phyloP scores from a whole-genome alignment of 2,888 invertebrate genomes.

The Rhingia rostrata region DNA sequence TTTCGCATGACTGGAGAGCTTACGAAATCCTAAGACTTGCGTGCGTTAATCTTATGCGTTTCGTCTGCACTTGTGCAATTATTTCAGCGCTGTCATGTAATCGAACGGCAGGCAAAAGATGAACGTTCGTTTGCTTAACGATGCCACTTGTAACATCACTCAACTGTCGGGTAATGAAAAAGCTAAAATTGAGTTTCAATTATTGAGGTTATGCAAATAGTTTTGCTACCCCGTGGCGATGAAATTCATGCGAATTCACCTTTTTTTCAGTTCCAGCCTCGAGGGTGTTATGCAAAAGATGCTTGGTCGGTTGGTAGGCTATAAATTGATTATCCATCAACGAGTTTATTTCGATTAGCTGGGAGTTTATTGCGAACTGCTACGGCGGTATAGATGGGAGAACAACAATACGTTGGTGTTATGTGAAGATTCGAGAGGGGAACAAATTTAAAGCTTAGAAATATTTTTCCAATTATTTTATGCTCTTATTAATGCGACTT shows the following conservation, averaged over 20 bases:
- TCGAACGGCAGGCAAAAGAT: neutral
- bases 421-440: too few relatives aligned
- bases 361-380: too few relatives aligned
- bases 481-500: too few relatives aligned
- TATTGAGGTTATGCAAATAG: constrained; percentile 19
- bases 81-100: constrained; percentile 13
- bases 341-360: too few relatives aligned
- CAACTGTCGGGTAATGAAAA: neutral
- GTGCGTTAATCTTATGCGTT: neutral
- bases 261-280: neutral
- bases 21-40: neutral
- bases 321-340: too few relatives aligned
- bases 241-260: neutral
- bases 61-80: neutral
- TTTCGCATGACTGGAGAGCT: constrained; percentile 7
- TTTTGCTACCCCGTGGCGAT: constrained; percentile 1
- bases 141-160: constrained; percentile 19
- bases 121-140: neutral
- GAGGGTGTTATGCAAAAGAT: neutral
- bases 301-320: too few relatives aligned
- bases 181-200: constrained; percentile 13
- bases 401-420: too few relatives aligned
- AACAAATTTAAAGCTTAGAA: too few relatives aligned
- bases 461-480: too few relatives aligned
- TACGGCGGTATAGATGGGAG: too few relatives aligned